Evolutionary conservation across 2,113 vertebrate genomes (phyloP), one percentile per base, ranked within the genome.

Genomic region (Marcusenius ussheri): DNA sequence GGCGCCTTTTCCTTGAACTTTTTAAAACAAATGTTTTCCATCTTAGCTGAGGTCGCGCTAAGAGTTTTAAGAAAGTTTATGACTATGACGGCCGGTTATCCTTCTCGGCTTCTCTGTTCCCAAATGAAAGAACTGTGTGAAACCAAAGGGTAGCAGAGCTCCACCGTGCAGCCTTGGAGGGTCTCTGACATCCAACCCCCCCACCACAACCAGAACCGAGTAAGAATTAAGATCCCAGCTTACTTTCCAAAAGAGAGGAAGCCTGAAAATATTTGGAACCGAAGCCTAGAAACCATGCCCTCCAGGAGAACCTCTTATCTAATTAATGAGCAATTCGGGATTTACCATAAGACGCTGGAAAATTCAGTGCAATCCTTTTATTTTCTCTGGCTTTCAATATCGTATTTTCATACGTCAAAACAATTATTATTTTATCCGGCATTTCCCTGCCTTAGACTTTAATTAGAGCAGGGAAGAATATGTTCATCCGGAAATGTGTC

Each of bases 271-370:
- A 49, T 8, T 87, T 51, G 35, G 47, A 51, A 39, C 13, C 50
- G 15, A 17, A 53, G 27, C 49, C 27, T 50, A 86, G n/a, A 35
- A 51, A 35, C 27, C 47, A 8, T 17, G 85, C 13, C 27, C 85
- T 35, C 27, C n/a, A 53, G 85, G 31, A 56, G 53, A 51, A 53
- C 24, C 50, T 35, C 31, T 53, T 87, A 17, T 47, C 85, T 39
- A 87, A 87, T 56, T 87, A 53, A 53, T 51, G 47, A 31, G 21
- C n/a, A 87, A 35, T 87, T 87, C 49, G 27, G 85, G 49, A 87
- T 87, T 87, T 31, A 27, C 49, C 7, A n/a, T 87, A 24, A 47
- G 24, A 84, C 45, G 80, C 42, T 47, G 46, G 49, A 35, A 53
- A 56, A 87, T 31, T 35, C 47, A 86, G 11, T 31, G 24, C 46